Percentiles rank a stretch among this genome's conserved stretches.
phyloP scores from a whole-genome alignment of 2,888 invertebrate genomes.

The Stratiomys singularior region DNA sequence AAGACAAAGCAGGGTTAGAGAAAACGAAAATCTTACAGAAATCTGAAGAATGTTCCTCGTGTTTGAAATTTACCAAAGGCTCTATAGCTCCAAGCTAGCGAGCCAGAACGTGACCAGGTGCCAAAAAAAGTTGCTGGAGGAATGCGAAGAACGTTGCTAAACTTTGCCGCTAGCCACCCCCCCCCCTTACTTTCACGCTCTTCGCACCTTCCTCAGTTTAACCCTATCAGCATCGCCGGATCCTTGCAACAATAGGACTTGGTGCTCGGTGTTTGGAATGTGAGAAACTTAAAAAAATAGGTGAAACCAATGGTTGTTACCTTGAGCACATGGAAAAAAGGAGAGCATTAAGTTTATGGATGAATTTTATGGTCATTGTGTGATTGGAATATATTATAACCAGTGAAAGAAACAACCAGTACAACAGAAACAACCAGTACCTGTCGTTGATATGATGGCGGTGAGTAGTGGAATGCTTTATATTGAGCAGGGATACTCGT shows the following conservation, averaged over 20 bases:
- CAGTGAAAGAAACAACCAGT: not conserved
- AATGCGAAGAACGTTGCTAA: not conserved
- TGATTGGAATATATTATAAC: conserved; percentile 27
- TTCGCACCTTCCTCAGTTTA: not conserved
- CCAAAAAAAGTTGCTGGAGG: not conserved
- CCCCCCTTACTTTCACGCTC: not conserved
- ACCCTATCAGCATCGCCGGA: conserved; percentile 7
- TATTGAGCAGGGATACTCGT: not conserved
- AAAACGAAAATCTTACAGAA: not conserved
- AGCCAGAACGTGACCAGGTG: conserved; percentile 16
- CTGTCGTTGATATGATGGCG: not conserved
- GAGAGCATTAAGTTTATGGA: conserved; percentile 36
- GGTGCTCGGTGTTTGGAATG: not conserved
- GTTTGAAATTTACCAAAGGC: conserved; percentile 9
- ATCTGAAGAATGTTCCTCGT: conserved; percentile 23
- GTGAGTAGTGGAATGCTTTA: not conserved
- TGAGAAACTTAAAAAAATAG: not conserved
- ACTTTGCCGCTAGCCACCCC: not conserved
- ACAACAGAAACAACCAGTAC: not conserved
- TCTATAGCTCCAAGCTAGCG: not conserved
- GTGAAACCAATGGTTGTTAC: not conserved
- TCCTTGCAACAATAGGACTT: not conserved
- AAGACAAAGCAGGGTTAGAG: not conserved
- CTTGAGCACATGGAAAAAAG: conserved; percentile 14
- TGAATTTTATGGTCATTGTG: conserved; percentile 39